Percentiles rank a stretch among this genome's conserved stretches.
These are phyloP conservation scores for Brachypteracias leptosomus DNA, from an alignment of 2,113 vertebrate genomes.

Conservation along the genomic window DNA sequence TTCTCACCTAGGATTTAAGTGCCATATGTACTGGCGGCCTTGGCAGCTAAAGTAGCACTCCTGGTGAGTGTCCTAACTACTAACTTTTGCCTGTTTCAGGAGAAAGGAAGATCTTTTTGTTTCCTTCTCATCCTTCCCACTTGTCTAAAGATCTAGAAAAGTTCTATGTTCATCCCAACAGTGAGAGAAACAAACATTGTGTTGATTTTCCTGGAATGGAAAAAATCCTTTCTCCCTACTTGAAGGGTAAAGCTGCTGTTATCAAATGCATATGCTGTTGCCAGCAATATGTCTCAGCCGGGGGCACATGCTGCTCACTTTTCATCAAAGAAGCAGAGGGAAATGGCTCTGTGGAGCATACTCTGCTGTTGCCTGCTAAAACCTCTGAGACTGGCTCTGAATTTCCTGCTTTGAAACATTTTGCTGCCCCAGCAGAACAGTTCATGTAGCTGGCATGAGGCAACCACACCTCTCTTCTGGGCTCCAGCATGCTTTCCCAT, in stretches of 20 bases:
- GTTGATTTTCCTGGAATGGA: background rate
- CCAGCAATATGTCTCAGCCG: conserved; percentile 9
- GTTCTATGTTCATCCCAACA: background rate
- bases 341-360: background rate
- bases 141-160: background rate
- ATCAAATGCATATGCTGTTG: conserved; percentile 2
- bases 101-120: background rate
- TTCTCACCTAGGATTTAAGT: background rate
- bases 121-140: background rate
- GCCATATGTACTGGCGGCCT: too few species aligned
- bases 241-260: background rate
- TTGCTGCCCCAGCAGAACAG: background rate
- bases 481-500: conserved; percentile 20
- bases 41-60: background rate
- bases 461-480: conserved; percentile 48
- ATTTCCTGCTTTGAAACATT: conserved; percentile 47
- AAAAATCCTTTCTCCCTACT: background rate
- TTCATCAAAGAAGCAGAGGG: conserved; percentile 21
- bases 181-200: background rate
- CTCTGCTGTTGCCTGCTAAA: conserved; percentile 11
- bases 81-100: background rate
- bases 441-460: conserved; percentile 31
- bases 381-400: background rate
- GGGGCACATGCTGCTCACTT: background rate
- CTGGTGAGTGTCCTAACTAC: background rate